Base-by-base conservation (phyloP, 2,797 vertebrate genomes). In the Pyrrhura leucotis region DNA sequence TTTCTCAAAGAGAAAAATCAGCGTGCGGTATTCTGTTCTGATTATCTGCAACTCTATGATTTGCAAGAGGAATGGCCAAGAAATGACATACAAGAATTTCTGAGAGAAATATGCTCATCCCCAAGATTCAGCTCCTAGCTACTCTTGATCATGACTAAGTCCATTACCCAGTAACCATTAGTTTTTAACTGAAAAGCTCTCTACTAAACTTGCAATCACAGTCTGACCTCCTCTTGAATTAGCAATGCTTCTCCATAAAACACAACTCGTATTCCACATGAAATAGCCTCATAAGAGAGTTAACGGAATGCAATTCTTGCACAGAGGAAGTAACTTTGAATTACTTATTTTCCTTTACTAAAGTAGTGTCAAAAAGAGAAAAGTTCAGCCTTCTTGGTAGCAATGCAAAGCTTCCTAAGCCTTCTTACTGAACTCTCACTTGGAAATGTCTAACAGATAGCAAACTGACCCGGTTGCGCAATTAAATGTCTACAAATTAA, bases 401-500 rank as follows among this genome's bases (percentile, higher is more conserved):
- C 54, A 74, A 29, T 16, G 22, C 25, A 74, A 85, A 85, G 37
- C 44, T 82, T 59, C 47, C 54, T 25, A 47, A 78, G 28, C 21
- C 10, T 39, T 81, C n/a, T 39, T 39, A n/a, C 26, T 35, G 33
- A 67, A 90, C 79, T 53, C 28, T 65, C 72, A 58, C 62, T 65
- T 87, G 37, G 58, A 91, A 88, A 73, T 1, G 7, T 45, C 62
- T 45, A 91, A 90, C 5, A 78, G 68, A 91, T 11, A 83, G 37
- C 74, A 63, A 93, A 35, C 45, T 90, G 37, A 44, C 63, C 88
- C 71, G 10, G 44, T 62, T 79, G 59, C 69, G 79, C 47, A 73
- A 59, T 63, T 84, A 28, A 44, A 50, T 45, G 92, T 69, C 76
- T 44, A 67, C 29, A 84, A 93, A 96, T 90, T 69, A 88, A 86